phyloP scores from a whole-genome alignment of 2,888 invertebrate genomes.

The Lithophane leautieri region DNA sequence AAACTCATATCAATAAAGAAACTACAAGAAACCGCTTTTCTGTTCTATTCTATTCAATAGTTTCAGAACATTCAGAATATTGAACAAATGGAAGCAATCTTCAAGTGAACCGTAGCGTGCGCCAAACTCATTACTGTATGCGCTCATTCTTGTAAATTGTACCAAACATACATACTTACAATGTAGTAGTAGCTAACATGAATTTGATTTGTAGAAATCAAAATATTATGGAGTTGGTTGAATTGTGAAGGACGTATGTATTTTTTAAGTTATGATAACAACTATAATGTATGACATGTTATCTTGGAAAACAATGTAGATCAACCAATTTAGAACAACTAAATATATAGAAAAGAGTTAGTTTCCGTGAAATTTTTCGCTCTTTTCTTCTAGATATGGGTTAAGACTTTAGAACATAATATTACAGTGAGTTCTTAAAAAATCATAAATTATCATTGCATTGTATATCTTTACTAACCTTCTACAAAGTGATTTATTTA shows the following conservation, averaged over 20 bases:
- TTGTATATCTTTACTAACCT: no score
- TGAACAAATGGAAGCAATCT: conserved; percentile 24
- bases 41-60: conserved; percentile 4
- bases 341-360: no score
- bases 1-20: no score
- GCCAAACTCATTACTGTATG: conserved; percentile 68
- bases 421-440: no score
- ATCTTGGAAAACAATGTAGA: neutral
- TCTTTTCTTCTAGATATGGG: neutral
- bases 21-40: no score
- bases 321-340: neutral
- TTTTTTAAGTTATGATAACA: neutral
- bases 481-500: no score
- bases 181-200: conserved; percentile 22
- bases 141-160: conserved; percentile 67
- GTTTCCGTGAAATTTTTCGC: neutral
- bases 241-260: conserved; percentile 2
- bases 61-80: conserved; percentile 15
- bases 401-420: neutral
- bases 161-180: conserved; percentile 52
- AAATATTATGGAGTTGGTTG: conserved; percentile 11
- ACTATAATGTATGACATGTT: neutral
- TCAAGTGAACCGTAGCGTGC: conserved; percentile 68
- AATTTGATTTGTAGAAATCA: conserved; percentile 48
- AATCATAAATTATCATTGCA: no score